phyloP scores from a whole-genome alignment of 2,888 invertebrate genomes.

The Hetaerina titia region DNA sequence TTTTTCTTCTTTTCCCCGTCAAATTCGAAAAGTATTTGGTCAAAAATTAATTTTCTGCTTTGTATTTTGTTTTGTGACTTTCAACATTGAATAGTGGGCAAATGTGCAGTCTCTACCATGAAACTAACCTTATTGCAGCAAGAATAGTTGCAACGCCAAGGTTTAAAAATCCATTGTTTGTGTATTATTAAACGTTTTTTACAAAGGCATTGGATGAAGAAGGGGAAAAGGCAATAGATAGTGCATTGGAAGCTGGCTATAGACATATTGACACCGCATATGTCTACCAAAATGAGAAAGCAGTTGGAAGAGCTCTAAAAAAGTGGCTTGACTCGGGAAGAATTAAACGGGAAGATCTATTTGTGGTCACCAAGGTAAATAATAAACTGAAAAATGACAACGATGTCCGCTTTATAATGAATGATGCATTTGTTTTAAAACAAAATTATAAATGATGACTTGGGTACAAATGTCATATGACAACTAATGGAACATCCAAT shows the following conservation, averaged over 20 bases:
- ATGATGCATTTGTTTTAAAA: too few relatives aligned
- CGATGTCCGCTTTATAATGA: too few relatives aligned
- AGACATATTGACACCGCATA: conserved; percentile 91
- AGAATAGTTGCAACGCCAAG: too few relatives aligned
- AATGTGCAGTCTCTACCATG: not conserved
- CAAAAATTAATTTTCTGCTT: too few relatives aligned
- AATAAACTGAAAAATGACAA: not conserved
- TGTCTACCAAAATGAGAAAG: conserved; percentile 87
- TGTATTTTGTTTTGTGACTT: too few relatives aligned
- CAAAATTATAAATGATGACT: too few relatives aligned
- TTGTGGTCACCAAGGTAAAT: conserved; percentile 88
- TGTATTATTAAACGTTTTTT: conserved; percentile 76
- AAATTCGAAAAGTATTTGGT: too few relatives aligned
- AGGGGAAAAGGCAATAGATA: conserved; percentile 84
- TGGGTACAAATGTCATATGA: too few relatives aligned
- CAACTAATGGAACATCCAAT: too few relatives aligned
- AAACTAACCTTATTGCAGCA: conserved; percentile 56
- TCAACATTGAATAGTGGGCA: too few relatives aligned
- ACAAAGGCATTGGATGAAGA: conserved; percentile 77
- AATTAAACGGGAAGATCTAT: conserved; percentile 87
- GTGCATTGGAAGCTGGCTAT: conserved; percentile 87
- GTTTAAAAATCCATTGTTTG: too few relatives aligned
- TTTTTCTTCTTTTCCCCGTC: too few relatives aligned
- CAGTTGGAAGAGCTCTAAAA: conserved; percentile 86
- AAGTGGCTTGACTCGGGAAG: conserved; percentile 85